Percentiles rank a stretch among this genome's conserved stretches.
Evolutionary conservation across 2,888 invertebrate genomes (phyloP).

Genomic region (Monochamus alternatus): DNA sequence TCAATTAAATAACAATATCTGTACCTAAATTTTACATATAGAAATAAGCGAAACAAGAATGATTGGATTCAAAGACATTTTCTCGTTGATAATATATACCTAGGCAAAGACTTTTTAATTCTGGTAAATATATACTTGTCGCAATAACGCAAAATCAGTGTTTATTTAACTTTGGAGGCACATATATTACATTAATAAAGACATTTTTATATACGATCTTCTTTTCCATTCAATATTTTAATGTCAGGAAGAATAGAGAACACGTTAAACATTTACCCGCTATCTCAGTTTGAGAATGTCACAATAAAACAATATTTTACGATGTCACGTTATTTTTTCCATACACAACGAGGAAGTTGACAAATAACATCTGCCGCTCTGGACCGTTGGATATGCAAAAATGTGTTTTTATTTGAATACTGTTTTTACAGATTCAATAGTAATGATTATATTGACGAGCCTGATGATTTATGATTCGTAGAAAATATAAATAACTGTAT

Average conservation of each 20-base stretch:
- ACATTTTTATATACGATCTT: background rate
- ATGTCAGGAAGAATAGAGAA: background rate
- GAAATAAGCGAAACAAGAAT: too few relatives aligned
- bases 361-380: slow-evolving; percentile 2
- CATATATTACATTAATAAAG: background rate
- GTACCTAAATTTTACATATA: too few relatives aligned
- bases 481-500: background rate
- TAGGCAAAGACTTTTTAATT: too few relatives aligned
- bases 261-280: background rate
- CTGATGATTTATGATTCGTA: background rate
- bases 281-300: slow-evolving; percentile 1
- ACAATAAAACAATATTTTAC: slow-evolving; percentile 7
- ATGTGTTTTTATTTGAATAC: background rate
- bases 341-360: background rate
- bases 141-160: background rate
- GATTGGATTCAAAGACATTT: too few relatives aligned
- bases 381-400: slow-evolving; percentile 21
- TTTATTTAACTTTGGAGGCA: background rate
- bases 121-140: too few relatives aligned
- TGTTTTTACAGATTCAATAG: background rate
- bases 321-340: background rate
- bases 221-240: background rate
- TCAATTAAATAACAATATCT: too few relatives aligned
- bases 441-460: slow-evolving; percentile 1
- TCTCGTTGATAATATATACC: too few relatives aligned